A percentile compares a stretch with the other conserved stretches of the same genome.
These are phyloP conservation scores for Patella ulyssiponensis DNA, from an alignment of 2,888 invertebrate species.

Conservation along the genomic window DNA sequence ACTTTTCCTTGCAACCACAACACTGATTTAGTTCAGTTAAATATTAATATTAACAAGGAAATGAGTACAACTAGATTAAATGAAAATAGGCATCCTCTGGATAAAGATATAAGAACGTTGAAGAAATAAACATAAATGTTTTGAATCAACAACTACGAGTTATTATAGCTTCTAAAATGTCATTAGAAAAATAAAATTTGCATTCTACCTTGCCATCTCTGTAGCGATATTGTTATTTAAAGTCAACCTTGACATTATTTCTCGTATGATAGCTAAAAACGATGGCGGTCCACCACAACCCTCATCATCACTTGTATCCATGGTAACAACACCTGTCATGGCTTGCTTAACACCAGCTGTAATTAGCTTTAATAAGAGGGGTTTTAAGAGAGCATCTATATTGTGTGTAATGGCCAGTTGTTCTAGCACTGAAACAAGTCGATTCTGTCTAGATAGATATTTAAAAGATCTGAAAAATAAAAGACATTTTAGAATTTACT, in stretches of 20 bases:
- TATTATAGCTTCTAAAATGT: no score
- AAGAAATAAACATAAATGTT: no score
- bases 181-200: no score
- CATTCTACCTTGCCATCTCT: conserved; percentile 47
- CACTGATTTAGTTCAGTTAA: no score
- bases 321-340: conserved; percentile 44
- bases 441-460: conserved; percentile 53
- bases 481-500: neutral
- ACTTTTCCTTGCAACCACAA: no score
- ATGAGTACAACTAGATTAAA: no score
- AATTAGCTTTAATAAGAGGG: conserved; percentile 55
- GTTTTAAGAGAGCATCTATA: conserved; percentile 45
- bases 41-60: no score
- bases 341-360: conserved; percentile 58
- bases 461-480: conserved; percentile 53
- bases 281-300: conserved; percentile 41
- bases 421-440: conserved; percentile 50
- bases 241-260: conserved; percentile 50
- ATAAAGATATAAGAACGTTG: no score
- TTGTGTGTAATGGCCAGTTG: conserved; percentile 49
- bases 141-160: no score
- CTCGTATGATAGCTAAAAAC: conserved; percentile 50
- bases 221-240: conserved; percentile 47
- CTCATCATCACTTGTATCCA: conserved; percentile 58
- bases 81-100: no score